Percentiles rank a stretch among this genome's conserved stretches.
phyloP scores from a whole-genome alignment of 1,140 invertebrate genomes.

The Ceratoteleas bidentatus region DNA sequence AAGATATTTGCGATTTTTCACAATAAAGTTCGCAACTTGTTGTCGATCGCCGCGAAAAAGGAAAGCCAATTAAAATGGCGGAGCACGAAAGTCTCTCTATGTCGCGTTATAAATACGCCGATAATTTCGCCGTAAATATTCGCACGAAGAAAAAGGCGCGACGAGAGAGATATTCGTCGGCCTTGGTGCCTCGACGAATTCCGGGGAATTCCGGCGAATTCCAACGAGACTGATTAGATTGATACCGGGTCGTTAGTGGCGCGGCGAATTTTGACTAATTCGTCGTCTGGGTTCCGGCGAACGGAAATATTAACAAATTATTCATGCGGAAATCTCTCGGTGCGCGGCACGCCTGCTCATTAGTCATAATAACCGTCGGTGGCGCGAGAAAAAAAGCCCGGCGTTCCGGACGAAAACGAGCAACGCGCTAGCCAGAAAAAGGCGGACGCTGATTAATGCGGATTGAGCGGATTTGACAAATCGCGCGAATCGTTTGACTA shows the following conservation, averaged over 20 bases:
- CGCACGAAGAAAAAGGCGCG: neutral
- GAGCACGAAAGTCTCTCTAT: too few species aligned
- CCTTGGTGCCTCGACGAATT: too few species aligned
- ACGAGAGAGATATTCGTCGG: too few species aligned
- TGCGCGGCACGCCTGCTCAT: slow-evolving; percentile 48
- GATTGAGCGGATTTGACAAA: slow-evolving; percentile 59
- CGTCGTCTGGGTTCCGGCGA: slow-evolving; percentile 23
- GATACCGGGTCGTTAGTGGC: neutral
- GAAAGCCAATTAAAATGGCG: slow-evolving; percentile 7
- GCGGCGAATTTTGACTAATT: slow-evolving; percentile 36
- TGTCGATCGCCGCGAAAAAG: neutral
- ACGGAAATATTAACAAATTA: slow-evolving; percentile 58
- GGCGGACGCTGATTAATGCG: slow-evolving; percentile 47
- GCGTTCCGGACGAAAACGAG: slow-evolving; percentile 18
- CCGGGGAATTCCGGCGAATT: too few species aligned
- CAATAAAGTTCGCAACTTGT: neutral
- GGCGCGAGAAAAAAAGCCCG: slow-evolving; percentile 26
- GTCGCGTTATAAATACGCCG: too few species aligned
- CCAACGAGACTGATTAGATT: too few species aligned
- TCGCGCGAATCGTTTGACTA: slow-evolving; percentile 52
- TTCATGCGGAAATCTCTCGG: slow-evolving; percentile 44
- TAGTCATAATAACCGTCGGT: slow-evolving; percentile 61
- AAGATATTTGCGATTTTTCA: slow-evolving; percentile 7
- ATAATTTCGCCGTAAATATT: neutral
- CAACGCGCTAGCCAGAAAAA: slow-evolving; percentile 14